Conservation (phyloP, 2,113 vertebrate species). For the Xiphophorus maculatus region DNA sequence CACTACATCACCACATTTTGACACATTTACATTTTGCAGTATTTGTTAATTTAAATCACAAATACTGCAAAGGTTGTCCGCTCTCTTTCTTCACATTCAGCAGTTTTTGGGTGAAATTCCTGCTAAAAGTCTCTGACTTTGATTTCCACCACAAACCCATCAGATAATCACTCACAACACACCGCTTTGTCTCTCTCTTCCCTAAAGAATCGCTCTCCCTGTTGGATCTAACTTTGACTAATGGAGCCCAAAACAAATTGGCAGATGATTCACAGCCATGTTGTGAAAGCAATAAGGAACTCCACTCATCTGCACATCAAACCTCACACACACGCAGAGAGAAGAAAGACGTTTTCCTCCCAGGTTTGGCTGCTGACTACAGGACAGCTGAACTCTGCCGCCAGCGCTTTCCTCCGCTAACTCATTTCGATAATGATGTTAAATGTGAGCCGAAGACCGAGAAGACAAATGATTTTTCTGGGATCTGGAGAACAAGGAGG, state of each 20-base stretch:
- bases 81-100: background rate
- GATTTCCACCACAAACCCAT: conserved; percentile 14
- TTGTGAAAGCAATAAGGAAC: conserved; percentile 37
- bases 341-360: conserved; percentile 9
- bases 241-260: conserved; percentile 51
- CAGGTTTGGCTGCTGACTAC: conserved; percentile 6
- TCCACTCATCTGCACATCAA: background rate
- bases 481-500: background rate
- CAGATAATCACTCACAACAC: conserved; percentile 24
- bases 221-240: conserved; percentile 37
- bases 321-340: conserved; percentile 10
- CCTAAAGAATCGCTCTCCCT: conserved; percentile 27
- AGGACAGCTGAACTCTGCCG: conserved; percentile 17
- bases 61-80: background rate
- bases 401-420: conserved; percentile 3
- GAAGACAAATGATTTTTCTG: conserved; percentile 1
- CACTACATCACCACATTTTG: background rate
- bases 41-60: background rate
- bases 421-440: conserved; percentile 24
- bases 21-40: background rate
- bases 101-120: background rate
- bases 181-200: conserved; percentile 13
- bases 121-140: conserved; percentile 10
- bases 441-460: conserved; percentile 18
- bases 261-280: conserved; percentile 49